Percentiles rank a stretch among this genome's conserved stretches.
Conservation (phyloP, 2,888 invertebrate species). For the Chrysolina oricalcia region DNA sequence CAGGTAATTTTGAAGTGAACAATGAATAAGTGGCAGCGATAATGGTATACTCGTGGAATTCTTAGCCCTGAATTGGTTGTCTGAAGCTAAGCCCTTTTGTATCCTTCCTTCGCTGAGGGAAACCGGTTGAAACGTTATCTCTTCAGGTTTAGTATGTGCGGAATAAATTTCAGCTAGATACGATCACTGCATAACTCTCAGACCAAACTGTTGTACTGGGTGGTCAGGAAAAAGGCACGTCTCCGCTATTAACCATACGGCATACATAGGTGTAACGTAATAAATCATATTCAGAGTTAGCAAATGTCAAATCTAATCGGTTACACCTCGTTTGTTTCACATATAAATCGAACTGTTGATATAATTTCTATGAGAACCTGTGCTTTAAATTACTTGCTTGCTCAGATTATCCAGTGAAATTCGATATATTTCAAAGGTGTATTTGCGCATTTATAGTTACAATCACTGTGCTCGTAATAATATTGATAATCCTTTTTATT, state of each 20-base stretch:
- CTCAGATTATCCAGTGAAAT: too few species aligned
- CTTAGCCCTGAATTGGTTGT: conserved; percentile 23
- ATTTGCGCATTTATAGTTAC: too few species aligned
- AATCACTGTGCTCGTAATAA: too few species aligned
- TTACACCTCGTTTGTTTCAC: not conserved
- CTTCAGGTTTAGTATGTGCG: conserved; percentile 23
- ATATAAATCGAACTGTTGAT: not conserved
- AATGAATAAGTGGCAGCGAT: conserved; percentile 8
- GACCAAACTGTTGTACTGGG: conserved; percentile 10
- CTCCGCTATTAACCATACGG: not conserved
- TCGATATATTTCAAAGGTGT: too few species aligned
- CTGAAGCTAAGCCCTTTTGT: conserved; percentile 22
- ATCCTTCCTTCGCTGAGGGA: conserved; percentile 15
- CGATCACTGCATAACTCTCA: conserved; percentile 24
- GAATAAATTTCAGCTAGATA: conserved; percentile 24
- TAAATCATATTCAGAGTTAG: not conserved
- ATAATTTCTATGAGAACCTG: not conserved
- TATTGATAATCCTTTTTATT: too few species aligned
- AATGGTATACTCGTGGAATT: conserved; percentile 6
- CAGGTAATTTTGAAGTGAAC: not conserved
- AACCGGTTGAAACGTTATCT: conserved; percentile 25
- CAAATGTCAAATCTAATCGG: not conserved
- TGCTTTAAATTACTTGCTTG: not conserved
- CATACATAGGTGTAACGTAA: not conserved
- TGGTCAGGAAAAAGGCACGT: conserved; percentile 9